Percentiles rank a stretch among this genome's conserved stretches.
phyloP scores from a whole-genome alignment of 2,888 invertebrate genomes.

The Netelia inedita region DNA sequence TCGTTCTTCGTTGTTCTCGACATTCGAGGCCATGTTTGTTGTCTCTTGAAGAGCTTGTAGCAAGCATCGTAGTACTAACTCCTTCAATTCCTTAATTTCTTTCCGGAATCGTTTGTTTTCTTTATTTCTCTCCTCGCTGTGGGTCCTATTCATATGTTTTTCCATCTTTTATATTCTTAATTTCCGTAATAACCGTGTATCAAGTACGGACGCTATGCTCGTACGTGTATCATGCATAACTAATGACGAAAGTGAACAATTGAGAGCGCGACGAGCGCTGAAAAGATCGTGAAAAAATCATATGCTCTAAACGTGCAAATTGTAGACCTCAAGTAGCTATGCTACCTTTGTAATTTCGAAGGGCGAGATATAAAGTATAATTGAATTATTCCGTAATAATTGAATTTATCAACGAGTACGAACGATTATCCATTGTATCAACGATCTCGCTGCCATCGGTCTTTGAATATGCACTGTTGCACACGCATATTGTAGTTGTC shows the following conservation, averaged over 20 bases:
- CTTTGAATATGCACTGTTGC: too few species aligned
- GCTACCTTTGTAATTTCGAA: slow-evolving; percentile 28
- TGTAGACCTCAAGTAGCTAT: slow-evolving; percentile 40
- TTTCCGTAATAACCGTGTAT: not conserved
- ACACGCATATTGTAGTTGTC: too few species aligned
- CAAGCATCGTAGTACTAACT: slow-evolving; percentile 20
- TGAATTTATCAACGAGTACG: too few species aligned
- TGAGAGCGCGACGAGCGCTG: slow-evolving; percentile 31
- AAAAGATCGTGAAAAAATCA: slow-evolving; percentile 17
- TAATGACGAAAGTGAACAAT: slow-evolving; percentile 50
- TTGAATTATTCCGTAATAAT: too few species aligned
- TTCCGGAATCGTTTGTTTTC: slow-evolving; percentile 39
- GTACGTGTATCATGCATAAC: slow-evolving; percentile 47
- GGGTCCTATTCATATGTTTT: slow-evolving; percentile 45
- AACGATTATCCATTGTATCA: too few species aligned
- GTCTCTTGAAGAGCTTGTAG: slow-evolving; percentile 20
- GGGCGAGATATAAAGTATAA: slow-evolving; percentile 30
- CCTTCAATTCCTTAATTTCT: slow-evolving; percentile 44
- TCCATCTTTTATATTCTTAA: slow-evolving; percentile 9
- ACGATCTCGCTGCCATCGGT: too few species aligned
- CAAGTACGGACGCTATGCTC: slow-evolving; percentile 35
- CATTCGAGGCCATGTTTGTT: slow-evolving; percentile 39
- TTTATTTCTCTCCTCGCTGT: slow-evolving; percentile 37
- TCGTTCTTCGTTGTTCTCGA: slow-evolving; percentile 10
- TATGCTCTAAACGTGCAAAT: slow-evolving; percentile 43